Base-by-base conservation (phyloP, 1,140 invertebrate species). In the Ditylenchus dipsaci region DNA sequence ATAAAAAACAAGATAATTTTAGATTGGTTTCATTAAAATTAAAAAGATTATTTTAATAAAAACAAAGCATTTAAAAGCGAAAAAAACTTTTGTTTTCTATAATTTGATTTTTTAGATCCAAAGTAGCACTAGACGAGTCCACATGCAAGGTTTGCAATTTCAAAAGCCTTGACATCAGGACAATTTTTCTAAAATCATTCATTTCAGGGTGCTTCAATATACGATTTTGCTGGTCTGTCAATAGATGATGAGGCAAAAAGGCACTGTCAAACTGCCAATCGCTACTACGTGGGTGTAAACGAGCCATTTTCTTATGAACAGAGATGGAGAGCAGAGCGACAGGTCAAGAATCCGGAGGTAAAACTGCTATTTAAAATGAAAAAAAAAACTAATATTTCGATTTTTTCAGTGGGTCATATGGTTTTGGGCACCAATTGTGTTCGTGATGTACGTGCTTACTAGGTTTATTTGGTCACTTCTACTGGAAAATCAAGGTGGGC, bases 291-390 rank as follows among this genome's bases (percentile, higher is more conserved):
- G 30, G 69, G 43, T 19, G 43, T 62, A 17, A 62, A 71, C 17
- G 69, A 71, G 57, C 69, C 69, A 26, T 71, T 71, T 45, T 63
- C 49, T 13, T 71, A 71, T 45, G 69, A 71, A 29, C 67, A 68
- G 17, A 45, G 43, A 23, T 71, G 69, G 69, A 26, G 67, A 19
- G 49, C 57, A 30, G 68, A 61, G 17, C 49, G 69, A 38, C 64
- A 71, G 53, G 69, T 71, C 11, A 71, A 71, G 56, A 71, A 71
- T 63, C 69, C 69, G 17, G 68, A 70, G 47, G 68, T 70, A 21
- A 59, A 30, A 71, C 19, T 26, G 1, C 15, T 26, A 30, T 3
- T 21, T 66, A 33, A 27, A 56, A n/a, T n/a, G 43, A 64, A 13
- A 23, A 11, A 64, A 23, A 1, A 53, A 53, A 21, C 15, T 53